Base-by-base conservation (phyloP, 2,113 vertebrate genomes). In the Callorhinus ursinus region DNA sequence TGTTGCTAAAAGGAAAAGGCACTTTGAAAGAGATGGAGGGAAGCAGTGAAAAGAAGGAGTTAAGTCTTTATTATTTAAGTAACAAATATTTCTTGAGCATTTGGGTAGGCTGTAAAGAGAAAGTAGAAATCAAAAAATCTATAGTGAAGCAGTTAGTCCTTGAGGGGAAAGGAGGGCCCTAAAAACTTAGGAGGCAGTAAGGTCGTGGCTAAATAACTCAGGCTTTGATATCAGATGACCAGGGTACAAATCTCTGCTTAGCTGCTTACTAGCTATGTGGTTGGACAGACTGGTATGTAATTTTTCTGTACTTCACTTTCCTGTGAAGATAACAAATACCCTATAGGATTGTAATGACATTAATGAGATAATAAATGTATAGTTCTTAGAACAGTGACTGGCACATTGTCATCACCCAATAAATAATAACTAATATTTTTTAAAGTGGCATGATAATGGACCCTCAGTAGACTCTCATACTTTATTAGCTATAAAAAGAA, bases 71-170 rank as follows among this genome's bases (percentile, higher is more conserved):
- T 88, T 80, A 84, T 86, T 84, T 63, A 95, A 55, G 31, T 74
- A 86, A 53, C 89, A 97, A 92, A 22, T 95, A 88, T 90, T 94
- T 94, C 74, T 65, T 95, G 51, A 95, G 33, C 15, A 77, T 95
- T 94, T 95, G 21, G 42, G 39, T 92, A 95, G 42, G 13, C 55
- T 93, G 5, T 89, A 80, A 90, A 96, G 76, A 93, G 69, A 93
- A 94, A 88, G 18, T 69, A 7, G 31, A 85, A 46, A 92, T 90
- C 15, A 85, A 63, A 82, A 79, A 88, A 28, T 80, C 57, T 93
- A 5, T 57, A 59, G n/a, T 92, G 36, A 96, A 92, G 10, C 15
- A 71, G 42, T 90, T 94, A 51, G 11, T 88, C 61, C 55, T 93
- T 81, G 22, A 95, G 6, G 69, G 2, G 14, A 82, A n/a, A 61